These are phyloP conservation scores for Muscicapa striata DNA, from an alignment of 2,797 vertebrate genomes.

Conservation along the genomic window DNA sequence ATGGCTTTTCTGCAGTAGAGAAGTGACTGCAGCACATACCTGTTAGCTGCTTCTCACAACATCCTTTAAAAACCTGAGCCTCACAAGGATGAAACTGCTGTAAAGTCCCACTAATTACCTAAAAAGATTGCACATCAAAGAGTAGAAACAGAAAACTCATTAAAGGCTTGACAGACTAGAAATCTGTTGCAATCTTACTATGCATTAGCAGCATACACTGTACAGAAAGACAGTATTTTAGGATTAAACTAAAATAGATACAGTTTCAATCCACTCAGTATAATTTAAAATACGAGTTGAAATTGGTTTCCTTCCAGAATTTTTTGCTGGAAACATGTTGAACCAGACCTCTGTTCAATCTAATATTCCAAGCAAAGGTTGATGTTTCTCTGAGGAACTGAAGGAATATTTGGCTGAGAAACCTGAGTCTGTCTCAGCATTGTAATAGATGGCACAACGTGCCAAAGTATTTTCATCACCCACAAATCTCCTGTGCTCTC, in stretches of 20 bases:
- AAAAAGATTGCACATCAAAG: constrained; percentile 22
- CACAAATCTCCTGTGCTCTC: constrained; percentile 25
- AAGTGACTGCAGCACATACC: not conserved
- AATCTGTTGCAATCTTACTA: constrained; percentile 40
- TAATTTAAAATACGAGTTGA: constrained; percentile 28
- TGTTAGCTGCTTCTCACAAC: not conserved
- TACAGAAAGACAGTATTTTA: constrained; percentile 37
- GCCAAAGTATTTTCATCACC: not conserved
- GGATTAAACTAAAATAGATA: constrained; percentile 46
- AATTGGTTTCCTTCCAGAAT: constrained; percentile 46
- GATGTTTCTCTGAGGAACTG: constrained; percentile 53
- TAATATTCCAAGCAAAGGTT: constrained; percentile 38
- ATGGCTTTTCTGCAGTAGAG: not conserved
- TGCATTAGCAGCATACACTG: not conserved
- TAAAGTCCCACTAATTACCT: constrained; percentile 33
- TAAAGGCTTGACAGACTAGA: constrained; percentile 60
- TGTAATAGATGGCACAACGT: not conserved
- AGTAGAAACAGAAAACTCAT: constrained; percentile 51
- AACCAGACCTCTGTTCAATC: constrained; percentile 51
- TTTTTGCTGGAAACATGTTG: constrained; percentile 33
- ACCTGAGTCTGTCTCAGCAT: constrained; percentile 17
- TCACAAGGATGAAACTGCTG: not conserved
- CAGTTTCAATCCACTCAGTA: constrained; percentile 6
- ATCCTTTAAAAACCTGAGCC: not conserved
- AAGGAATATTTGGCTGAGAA: constrained; percentile 54